Evolutionary conservation across 2,113 vertebrate species (phyloP).

Genomic region (Dermatemys mawii): DNA sequence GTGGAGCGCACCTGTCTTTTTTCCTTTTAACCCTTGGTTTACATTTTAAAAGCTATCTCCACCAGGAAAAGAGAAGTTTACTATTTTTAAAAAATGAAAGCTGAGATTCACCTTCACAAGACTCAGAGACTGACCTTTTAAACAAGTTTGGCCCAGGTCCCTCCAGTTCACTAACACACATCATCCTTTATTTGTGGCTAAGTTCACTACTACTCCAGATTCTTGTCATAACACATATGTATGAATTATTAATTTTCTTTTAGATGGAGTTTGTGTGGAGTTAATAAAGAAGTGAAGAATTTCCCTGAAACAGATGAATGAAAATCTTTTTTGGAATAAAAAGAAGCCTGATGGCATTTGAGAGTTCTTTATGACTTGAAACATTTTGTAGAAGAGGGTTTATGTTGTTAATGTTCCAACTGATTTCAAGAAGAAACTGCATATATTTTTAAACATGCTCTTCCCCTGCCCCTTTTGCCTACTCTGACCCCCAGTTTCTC

Average conservation of each 20-base stretch:
- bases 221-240: not conserved
- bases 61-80: not conserved
- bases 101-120: not conserved
- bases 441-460: not conserved
- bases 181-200: not conserved
- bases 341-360: not conserved
- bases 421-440: not conserved
- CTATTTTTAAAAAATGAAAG: not conserved
- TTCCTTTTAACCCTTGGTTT: not conserved
- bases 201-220: not conserved
- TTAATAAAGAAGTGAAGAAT: not conserved
- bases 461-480: not conserved
- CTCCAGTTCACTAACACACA: rapidly evolving
- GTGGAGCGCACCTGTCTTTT: not conserved
- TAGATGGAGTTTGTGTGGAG: not conserved
- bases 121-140: not conserved
- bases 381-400: not conserved
- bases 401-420: not conserved
- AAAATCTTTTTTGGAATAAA: not conserved
- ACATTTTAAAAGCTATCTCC: not conserved
- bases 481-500: not conserved
- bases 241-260: not conserved
- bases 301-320: not conserved
- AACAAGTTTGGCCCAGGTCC: not conserved
- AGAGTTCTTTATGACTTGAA: not conserved